These are phyloP conservation scores for Pyrochroa serraticornis DNA, from an alignment of 2,888 invertebrate species.

Conservation along the genomic window DNA sequence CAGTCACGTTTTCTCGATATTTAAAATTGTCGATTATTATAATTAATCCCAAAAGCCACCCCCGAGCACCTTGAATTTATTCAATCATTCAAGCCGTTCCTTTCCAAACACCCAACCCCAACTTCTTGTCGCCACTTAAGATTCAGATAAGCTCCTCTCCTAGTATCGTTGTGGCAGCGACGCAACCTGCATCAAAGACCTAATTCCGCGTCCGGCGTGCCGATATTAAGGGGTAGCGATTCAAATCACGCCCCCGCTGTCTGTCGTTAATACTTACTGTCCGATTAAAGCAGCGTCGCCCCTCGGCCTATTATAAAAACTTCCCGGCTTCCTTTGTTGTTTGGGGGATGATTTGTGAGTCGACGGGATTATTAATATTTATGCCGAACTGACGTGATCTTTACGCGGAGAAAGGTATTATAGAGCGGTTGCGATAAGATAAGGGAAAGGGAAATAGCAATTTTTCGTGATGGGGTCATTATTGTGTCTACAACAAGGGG, in stretches of 20 bases:
- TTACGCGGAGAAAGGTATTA: constrained; percentile 25
- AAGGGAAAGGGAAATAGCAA: constrained; percentile 5
- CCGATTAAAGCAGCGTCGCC: constrained; percentile 16
- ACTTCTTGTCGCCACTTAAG: constrained; percentile 21
- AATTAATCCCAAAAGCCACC: no score
- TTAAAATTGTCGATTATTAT: no score
- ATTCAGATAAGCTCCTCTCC: constrained; percentile 13
- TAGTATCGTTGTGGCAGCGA: constrained; percentile 11
- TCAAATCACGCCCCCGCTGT: constrained; percentile 24
- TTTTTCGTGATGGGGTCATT: constrained; percentile 13
- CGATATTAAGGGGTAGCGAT: constrained; percentile 12
- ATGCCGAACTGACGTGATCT: constrained; percentile 30
- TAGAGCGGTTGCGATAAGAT: constrained; percentile 1
- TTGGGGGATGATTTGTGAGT: constrained; percentile 29
- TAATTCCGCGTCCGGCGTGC: constrained; percentile 17
- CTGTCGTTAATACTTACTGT: constrained; percentile 16
- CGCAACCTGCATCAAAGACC: constrained; percentile 13
- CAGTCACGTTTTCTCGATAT: no score
- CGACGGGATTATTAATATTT: constrained; percentile 36
- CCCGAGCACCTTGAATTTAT: no score
- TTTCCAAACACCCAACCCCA: constrained; percentile 8
- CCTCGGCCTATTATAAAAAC: background rate
- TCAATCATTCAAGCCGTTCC: constrained; percentile 13
- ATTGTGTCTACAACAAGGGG: background rate
- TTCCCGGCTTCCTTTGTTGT: constrained; percentile 12